Base-by-base conservation (phyloP, 2,797 vertebrate species). In the Serranus cabrilla region DNA sequence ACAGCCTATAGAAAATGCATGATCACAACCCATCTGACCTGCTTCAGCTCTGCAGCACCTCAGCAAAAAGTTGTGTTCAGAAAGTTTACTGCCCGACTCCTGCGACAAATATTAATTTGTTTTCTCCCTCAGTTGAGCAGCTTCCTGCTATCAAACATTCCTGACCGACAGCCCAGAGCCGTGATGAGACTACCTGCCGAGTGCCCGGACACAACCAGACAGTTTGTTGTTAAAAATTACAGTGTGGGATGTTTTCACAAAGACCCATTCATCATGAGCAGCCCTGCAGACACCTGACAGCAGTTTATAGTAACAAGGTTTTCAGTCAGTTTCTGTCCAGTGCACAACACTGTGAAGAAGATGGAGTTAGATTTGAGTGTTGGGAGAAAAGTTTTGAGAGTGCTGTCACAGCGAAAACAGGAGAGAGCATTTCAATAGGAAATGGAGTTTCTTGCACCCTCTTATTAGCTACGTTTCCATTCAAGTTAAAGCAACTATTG, bases 221-320 rank as follows among this genome's bases (percentile, higher is more conserved):
- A 43, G 16, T 42, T 40, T 34, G 11, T 71, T 50, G 34, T 51
- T 42, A 20, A 60, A 51, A 39, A 21, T 13, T 12, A 14, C 13
- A 67, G n/a, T 8, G 21, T 18, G 27, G 17, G 55, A 11, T 4
- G 18, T 27, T 17, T 27, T 39, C 11, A n/a, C 31, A 16, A 16
- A 25, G 31, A 42, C 16, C 45, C 67, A 59, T 59, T 58, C 34
- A 58, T 69, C 54, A 69, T 2, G 7, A 43, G 39, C 18, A 31
- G 17, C 31, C 49, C 9, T 1, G 14, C 27, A 39, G 14, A 47
- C 11, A 55, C 7, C 12, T 31, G 20, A 9, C 27, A 13, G 18
- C 34, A 34, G 34, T 34, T 34, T 34, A 9, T 1, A 34, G 34
- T 34, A 34, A 14, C 12, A 12, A 16, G 7, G 18, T 12, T 56